phyloP scores from a whole-genome alignment of 2,888 invertebrate genomes.

The Anarsia innoxiella region DNA sequence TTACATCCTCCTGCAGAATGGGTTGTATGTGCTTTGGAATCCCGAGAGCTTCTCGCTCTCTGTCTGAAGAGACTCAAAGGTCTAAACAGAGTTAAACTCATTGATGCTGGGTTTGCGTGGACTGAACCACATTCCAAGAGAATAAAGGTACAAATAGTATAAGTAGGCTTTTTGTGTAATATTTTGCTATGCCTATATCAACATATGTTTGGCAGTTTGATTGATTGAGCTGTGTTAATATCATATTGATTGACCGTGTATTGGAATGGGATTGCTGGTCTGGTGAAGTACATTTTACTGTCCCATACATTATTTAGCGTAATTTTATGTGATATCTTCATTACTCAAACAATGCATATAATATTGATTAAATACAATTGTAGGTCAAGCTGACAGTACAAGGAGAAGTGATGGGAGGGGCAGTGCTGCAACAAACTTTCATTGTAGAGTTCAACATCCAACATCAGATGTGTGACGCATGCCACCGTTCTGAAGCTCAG shows the following conservation, averaged over 20 bases:
- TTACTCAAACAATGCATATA: too few relatives aligned
- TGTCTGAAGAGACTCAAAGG: slow-evolving; percentile 96
- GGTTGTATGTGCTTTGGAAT: slow-evolving; percentile 90
- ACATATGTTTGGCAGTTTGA: too few relatives aligned
- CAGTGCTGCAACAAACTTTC: slow-evolving; percentile 95
- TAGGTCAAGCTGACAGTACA: slow-evolving; percentile 94
- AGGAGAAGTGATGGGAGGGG: slow-evolving; percentile 93
- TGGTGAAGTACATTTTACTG: too few relatives aligned
- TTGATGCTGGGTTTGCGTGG: slow-evolving; percentile 98
- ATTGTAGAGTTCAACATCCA: slow-evolving; percentile 94
- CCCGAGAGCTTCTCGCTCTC: slow-evolving; percentile 89
- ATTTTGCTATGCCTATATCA: too few relatives aligned
- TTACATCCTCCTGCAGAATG: slow-evolving; percentile 94
- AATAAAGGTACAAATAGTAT: slow-evolving; percentile 94
- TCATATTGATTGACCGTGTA: too few relatives aligned
- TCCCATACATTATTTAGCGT: too few relatives aligned
- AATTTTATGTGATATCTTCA: too few relatives aligned
- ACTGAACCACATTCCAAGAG: slow-evolving; percentile 99
- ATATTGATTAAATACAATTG: too few relatives aligned
- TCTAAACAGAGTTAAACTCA: slow-evolving; percentile 88
- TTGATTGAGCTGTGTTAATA: too few relatives aligned
- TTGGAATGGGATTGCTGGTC: too few relatives aligned
- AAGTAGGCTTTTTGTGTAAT: too few relatives aligned
- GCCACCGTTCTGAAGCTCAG: slow-evolving; percentile 97
- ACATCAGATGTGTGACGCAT: slow-evolving; percentile 98